A percentile compares a stretch with the other conserved stretches of the same genome.
phyloP scores from a whole-genome alignment of 2,113 vertebrate genomes.

The Hylia prasina region DNA sequence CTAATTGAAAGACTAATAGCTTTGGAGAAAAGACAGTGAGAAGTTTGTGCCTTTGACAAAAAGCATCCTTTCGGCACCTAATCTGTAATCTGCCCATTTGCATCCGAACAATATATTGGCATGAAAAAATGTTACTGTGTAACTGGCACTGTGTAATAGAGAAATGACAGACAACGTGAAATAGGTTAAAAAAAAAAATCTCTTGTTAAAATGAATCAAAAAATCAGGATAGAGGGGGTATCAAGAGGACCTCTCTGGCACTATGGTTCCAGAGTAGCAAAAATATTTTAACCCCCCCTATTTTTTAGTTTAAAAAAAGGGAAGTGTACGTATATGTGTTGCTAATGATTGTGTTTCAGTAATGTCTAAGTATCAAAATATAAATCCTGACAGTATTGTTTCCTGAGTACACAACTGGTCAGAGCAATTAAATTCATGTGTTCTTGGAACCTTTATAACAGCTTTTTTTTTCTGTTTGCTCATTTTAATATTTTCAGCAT shows the following conservation, averaged over 20 bases:
- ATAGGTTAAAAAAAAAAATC: background rate
- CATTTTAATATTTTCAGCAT: background rate
- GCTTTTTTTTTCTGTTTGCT: background rate
- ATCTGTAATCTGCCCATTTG: background rate
- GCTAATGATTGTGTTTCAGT: background rate
- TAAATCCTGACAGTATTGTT: fast-evolving
- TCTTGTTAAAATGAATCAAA: background rate
- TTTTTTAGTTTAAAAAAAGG: background rate
- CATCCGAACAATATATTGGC: background rate
- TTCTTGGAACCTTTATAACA: background rate
- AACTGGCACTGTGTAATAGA: background rate
- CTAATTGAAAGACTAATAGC: conserved; percentile 3
- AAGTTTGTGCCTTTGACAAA: background rate
- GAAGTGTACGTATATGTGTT: background rate
- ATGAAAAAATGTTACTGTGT: background rate
- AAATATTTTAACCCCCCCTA: background rate
- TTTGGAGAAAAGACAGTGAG: background rate
- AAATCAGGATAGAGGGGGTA: background rate
- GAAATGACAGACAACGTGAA: background rate
- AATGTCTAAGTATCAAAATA: background rate
- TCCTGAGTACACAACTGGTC: background rate
- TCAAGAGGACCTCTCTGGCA: background rate
- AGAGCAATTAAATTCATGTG: background rate
- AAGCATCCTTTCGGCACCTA: background rate
- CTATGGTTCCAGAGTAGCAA: background rate